Evolutionary conservation across 2,113 vertebrate genomes (phyloP).

Genomic region (Crotalus helleri): DNA sequence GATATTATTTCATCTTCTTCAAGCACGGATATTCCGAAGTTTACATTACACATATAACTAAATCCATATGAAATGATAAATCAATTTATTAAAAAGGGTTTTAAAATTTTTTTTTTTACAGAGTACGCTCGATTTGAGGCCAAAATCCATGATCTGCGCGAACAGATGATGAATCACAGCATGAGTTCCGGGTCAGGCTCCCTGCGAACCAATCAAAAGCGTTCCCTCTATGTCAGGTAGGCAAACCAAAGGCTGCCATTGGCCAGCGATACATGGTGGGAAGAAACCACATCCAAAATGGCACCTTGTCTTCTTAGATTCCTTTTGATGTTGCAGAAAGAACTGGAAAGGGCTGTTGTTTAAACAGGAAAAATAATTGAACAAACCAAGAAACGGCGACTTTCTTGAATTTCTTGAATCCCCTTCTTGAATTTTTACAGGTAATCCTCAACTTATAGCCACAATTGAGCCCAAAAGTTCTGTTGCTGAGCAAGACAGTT

Average conservation of each 20-base stretch:
- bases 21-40: not conserved
- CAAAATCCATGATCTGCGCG: conserved; percentile 98
- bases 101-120: conserved; percentile 54
- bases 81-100: conserved; percentile 39
- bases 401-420: not conserved
- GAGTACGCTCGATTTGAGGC: conserved; percentile 96
- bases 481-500: not conserved
- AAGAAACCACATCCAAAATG: not conserved
- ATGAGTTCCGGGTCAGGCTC: conserved; percentile 97
- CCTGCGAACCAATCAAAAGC: conserved; percentile 95
- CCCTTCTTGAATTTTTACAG: not conserved
- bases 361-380: not conserved
- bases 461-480: not conserved
- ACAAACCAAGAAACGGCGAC: not conserved
- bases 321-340: not conserved
- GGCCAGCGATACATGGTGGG: not conserved
- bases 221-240: conserved; percentile 95
- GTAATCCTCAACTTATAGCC: not conserved
- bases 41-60: not conserved
- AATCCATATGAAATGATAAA: not conserved
- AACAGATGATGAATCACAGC: conserved; percentile 99
- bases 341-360: not conserved
- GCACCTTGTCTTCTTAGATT: not conserved
- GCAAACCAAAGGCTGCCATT: not conserved
- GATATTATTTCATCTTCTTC: not conserved